A percentile compares a stretch with the other conserved stretches of the same genome.
phyloP scores from a whole-genome alignment of 1,140 invertebrate genomes.

The Pomacea maculata region DNA sequence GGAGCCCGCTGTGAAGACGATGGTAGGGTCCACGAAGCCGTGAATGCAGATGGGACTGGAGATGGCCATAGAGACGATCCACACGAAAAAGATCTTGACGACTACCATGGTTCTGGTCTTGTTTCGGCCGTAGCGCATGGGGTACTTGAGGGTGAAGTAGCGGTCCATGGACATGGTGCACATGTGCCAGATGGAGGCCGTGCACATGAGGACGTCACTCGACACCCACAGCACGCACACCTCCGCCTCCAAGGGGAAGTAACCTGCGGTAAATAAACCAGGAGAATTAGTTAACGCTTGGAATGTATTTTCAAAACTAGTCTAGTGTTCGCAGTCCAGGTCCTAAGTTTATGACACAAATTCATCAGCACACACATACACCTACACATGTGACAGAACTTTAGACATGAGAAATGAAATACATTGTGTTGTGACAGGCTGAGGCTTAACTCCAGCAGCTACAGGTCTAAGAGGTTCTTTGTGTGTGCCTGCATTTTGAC shows the following conservation, averaged over 20 bases:
- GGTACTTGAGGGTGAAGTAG: slow-evolving; percentile 64
- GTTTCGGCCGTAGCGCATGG: slow-evolving; percentile 80
- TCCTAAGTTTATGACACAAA: no score
- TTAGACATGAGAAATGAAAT: no score
- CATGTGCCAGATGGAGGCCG: slow-evolving; percentile 96
- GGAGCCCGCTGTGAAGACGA: slow-evolving; percentile 67
- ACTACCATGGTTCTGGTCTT: slow-evolving; percentile 86
- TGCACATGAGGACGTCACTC: slow-evolving; percentile 93
- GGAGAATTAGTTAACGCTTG: no score
- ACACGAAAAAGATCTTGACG: slow-evolving; percentile 89
- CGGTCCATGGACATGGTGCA: slow-evolving; percentile 93
- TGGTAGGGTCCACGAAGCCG: slow-evolving; percentile 72
- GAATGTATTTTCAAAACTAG: no score
- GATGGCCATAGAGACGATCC: slow-evolving; percentile 88
- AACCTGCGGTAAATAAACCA: slow-evolving; percentile 72
- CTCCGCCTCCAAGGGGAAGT: slow-evolving; percentile 86
- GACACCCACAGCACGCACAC: slow-evolving; percentile 95
- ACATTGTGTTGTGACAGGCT: no score
- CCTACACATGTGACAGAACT: no score
- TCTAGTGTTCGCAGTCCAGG: no score
- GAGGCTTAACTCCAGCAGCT: no score
- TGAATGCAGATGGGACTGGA: slow-evolving; percentile 86
- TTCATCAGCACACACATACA: no score
- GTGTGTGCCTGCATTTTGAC: no score
- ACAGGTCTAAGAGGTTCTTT: no score